Base-by-base conservation (phyloP, 2,797 vertebrate species). In the Cacajao melanocephalus region DNA sequence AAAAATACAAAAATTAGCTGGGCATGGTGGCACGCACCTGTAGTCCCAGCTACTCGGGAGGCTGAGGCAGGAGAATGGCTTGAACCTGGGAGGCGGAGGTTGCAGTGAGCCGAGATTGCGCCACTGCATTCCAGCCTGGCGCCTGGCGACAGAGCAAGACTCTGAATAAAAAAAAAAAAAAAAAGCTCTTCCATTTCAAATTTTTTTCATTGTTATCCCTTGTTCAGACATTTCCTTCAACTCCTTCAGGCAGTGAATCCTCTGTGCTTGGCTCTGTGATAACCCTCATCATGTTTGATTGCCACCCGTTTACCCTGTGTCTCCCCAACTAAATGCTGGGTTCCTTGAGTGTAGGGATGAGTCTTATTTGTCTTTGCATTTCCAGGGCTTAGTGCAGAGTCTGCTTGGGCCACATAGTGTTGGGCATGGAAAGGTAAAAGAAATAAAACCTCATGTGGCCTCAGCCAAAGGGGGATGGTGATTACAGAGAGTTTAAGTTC, bases 1-100 rank as follows among this genome's bases (percentile, higher is more conserved):
- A 52, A 50, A 52, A 20, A 52, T 52, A 52, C 52, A 52, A 52
- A 52, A 20, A 52, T 52, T 20, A 52, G 52, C 52, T 20, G 50
- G 50, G 50, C 50, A 0, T 52, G 50, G 50, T 52, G 50, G 50
- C 0, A 2, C 50, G 0, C 0, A 2, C 50, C 50, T 52, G 50
- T 20, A 20, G 2, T 52, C 50, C 50, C 50, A 52, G 50, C 50
- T 20, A 52, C 50, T 52, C 2, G 6, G 50, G 50, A 52, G 50
- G 19, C 50, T 52, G 50, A 52, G 50, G 50, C 50, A 20, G 50
- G 50, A 52, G 19, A 52, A 52, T 52, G 7, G 19, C 19, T 7
- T 52, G 19, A 52, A 52, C 50, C 50, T 6, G 0, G 50, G 50
- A 52, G 50, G 50, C 19, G 2, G 50, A 52, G 19, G 0, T 20